phyloP scores from a whole-genome alignment of 2,113 vertebrate genomes.

The Charina bottae region DNA sequence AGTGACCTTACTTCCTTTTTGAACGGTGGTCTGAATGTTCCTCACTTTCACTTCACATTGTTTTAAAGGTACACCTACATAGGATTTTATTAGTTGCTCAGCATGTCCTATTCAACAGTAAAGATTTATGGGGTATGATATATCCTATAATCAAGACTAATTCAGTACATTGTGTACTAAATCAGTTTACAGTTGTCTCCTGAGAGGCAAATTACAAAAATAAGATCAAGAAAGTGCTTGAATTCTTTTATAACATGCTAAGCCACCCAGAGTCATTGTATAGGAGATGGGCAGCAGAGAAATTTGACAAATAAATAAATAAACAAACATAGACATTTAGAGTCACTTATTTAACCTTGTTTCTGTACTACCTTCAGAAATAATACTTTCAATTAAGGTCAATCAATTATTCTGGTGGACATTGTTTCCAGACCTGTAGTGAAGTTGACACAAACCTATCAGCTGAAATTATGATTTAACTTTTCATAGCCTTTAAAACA shows the following conservation, averaged over 20 bases:
- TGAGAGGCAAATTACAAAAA: background rate
- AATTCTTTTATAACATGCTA: background rate
- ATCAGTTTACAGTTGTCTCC: background rate
- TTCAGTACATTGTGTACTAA: background rate
- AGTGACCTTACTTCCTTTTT: slow-evolving; percentile 1
- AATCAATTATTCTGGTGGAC: background rate
- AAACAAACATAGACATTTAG: background rate
- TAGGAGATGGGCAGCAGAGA: too few relatives aligned
- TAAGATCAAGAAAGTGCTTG: background rate
- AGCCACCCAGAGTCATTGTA: too few relatives aligned
- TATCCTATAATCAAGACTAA: background rate
- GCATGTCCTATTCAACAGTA: background rate
- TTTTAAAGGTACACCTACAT: background rate
- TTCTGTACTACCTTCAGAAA: background rate
- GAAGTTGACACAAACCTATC: background rate
- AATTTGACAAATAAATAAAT: too few relatives aligned
- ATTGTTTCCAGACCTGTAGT: background rate
- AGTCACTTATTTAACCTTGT: background rate
- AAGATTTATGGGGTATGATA: background rate
- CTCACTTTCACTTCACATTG: background rate
- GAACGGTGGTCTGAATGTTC: background rate
- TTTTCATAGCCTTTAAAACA: background rate
- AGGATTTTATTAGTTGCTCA: background rate
- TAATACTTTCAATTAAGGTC: background rate
- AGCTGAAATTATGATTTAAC: background rate